phyloP scores from a whole-genome alignment of 1,140 invertebrate species.

The Venturia canescens region DNA sequence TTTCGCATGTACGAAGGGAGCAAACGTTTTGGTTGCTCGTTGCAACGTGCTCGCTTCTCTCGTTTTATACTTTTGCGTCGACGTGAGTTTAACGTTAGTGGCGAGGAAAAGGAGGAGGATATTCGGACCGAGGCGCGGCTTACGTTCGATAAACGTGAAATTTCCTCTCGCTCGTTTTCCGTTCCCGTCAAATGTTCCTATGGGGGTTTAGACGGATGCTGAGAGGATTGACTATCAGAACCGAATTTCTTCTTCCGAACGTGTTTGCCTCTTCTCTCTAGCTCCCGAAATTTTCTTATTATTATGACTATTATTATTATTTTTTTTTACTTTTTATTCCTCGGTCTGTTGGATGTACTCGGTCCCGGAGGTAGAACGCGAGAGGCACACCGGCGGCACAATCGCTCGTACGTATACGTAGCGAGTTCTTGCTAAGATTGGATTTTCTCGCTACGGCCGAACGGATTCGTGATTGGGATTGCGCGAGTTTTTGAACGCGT shows the following conservation, averaged over 20 bases:
- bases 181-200: slow-evolving; percentile 2
- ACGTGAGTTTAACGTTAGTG: background rate
- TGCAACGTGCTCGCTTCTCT: slow-evolving; percentile 4
- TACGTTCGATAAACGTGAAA: slow-evolving; percentile 11
- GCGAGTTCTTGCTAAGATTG: slow-evolving; percentile 60
- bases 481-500: slow-evolving; percentile 58
- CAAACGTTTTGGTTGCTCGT: slow-evolving; percentile 2
- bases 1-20: background rate
- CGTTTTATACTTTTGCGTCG: background rate
- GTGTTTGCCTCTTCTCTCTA: background rate
- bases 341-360: background rate
- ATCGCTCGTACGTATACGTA: background rate
- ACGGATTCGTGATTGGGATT: slow-evolving; percentile 61
- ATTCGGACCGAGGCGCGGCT: background rate
- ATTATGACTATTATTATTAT: background rate
- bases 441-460: slow-evolving; percentile 61
- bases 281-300: background rate
- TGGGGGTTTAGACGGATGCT: background rate
- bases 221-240: background rate
- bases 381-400: background rate
- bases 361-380: background rate
- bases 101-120: background rate
- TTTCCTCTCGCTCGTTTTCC: background rate
- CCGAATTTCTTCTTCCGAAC: background rate
- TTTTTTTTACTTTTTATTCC: background rate